Percentiles rank a stretch among this genome's conserved stretches.
Evolutionary conservation across 2,113 vertebrate genomes (phyloP).

Genomic region (Ptilorrhoa leucosticta): DNA sequence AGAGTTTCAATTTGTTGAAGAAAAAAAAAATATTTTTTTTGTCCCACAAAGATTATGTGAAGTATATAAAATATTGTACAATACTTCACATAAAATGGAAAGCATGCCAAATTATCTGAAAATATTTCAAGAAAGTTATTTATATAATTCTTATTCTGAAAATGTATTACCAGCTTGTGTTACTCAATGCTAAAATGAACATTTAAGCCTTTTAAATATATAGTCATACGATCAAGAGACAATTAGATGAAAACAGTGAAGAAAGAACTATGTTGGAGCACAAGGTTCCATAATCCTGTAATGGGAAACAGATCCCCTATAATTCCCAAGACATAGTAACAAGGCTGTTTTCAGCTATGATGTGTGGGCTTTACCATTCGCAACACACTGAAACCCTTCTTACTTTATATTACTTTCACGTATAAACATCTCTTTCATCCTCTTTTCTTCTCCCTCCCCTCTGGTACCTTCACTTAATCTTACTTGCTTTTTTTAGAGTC

Average conservation of each 20-base stretch:
- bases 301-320: neutral
- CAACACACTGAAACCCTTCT: neutral
- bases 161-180: neutral
- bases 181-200: neutral
- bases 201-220: neutral
- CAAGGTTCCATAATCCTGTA: neutral
- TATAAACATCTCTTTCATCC: neutral
- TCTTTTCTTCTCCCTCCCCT: neutral
- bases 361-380: neutral
- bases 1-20: neutral
- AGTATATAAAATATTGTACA: neutral
- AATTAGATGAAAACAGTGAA: neutral
- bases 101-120: neutral
- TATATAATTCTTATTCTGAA: neutral
- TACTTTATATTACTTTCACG: neutral
- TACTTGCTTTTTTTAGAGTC: slow-evolving; percentile 36
- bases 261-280: neutral
- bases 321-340: neutral
- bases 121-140: neutral
- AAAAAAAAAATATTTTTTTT: neutral
- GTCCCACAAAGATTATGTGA: neutral
- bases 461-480: slow-evolving; percentile 23
- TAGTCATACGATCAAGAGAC: neutral
- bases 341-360: neutral
- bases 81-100: neutral